These are phyloP conservation scores for Calephelis nemesis DNA, from an alignment of 1,140 invertebrate species.

Conservation along the genomic window DNA sequence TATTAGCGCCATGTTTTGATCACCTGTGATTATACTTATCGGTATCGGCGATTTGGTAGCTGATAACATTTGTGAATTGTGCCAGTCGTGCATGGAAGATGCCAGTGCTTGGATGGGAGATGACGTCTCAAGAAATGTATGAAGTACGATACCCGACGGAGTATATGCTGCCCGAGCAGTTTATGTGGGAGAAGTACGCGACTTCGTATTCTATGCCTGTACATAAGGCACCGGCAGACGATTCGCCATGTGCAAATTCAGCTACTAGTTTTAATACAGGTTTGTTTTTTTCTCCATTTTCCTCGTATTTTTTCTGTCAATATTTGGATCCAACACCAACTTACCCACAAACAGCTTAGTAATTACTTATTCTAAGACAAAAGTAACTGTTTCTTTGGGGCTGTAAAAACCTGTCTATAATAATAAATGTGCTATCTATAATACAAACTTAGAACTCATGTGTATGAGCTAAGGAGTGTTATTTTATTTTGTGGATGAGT, in stretches of 20 bases:
- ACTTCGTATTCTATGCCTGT: conserved; percentile 41
- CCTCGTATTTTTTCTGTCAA: too few relatives aligned
- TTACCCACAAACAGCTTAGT: too few relatives aligned
- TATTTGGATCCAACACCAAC: too few relatives aligned
- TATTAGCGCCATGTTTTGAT: conserved; percentile 21
- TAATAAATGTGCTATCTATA: too few relatives aligned
- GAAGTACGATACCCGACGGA: conserved; percentile 45
- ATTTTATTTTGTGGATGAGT: too few relatives aligned
- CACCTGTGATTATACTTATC: conserved; percentile 48
- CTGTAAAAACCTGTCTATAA: too few relatives aligned
- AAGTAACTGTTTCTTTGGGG: too few relatives aligned
- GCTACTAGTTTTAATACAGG: conserved; percentile 45
- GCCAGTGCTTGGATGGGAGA: conserved; percentile 59
- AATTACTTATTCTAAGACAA: too few relatives aligned
- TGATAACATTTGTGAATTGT: conserved; percentile 42
- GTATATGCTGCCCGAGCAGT: conserved; percentile 44
- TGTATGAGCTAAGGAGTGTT: too few relatives aligned
- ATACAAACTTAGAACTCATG: too few relatives aligned
- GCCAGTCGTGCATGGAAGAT: conserved; percentile 47
- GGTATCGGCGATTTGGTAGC: conserved; percentile 37
- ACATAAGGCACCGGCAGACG: conserved; percentile 38
- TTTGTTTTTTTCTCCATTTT: conserved; percentile 32
- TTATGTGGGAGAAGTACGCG: conserved; percentile 55
- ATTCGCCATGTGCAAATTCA: conserved; percentile 33
- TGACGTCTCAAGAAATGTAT: conserved; percentile 57